Evolutionary conservation across 2,113 vertebrate species (phyloP).

Genomic region (Recurvirostra avosetta): DNA sequence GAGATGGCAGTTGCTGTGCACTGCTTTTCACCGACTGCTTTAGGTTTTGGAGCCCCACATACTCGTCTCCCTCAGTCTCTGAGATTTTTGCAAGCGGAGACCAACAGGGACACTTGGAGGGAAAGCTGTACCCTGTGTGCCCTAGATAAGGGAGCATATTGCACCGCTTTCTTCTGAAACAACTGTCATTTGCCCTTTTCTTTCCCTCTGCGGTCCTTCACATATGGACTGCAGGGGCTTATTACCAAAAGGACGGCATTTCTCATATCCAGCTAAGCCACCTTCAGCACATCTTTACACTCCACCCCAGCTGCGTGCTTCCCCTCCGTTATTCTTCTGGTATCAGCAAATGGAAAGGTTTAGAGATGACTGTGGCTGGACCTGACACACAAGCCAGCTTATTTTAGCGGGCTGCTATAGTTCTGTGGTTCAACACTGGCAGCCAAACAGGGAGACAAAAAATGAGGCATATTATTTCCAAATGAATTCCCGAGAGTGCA

Average conservation of each 20-base stretch:
- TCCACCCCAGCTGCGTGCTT: background rate
- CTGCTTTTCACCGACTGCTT: background rate
- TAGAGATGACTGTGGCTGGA: background rate
- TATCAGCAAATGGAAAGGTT: conserved; percentile 11
- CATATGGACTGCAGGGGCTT: background rate
- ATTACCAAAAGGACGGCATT: background rate
- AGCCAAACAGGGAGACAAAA: conserved; percentile 24
- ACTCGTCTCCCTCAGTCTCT: background rate
- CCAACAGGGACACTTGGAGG: background rate
- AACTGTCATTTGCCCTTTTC: background rate
- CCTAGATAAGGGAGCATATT: background rate
- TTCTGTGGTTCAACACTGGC: conserved; percentile 18
- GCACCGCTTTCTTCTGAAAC: background rate
- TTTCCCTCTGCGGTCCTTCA: background rate
- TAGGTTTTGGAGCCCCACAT: background rate
- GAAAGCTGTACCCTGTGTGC: background rate
- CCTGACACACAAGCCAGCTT: background rate
- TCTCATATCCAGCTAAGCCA: background rate
- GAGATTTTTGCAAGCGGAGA: background rate
- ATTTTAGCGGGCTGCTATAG: background rate
- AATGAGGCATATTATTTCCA: background rate
- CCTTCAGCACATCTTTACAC: background rate
- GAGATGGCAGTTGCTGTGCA: background rate
- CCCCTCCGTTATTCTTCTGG: background rate
- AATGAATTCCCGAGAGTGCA: background rate